A percentile compares a stretch with the other conserved stretches of the same genome.
These are phyloP conservation scores for Euthynnus affinis DNA, from an alignment of 2,797 vertebrate genomes.

Conservation along the genomic window DNA sequence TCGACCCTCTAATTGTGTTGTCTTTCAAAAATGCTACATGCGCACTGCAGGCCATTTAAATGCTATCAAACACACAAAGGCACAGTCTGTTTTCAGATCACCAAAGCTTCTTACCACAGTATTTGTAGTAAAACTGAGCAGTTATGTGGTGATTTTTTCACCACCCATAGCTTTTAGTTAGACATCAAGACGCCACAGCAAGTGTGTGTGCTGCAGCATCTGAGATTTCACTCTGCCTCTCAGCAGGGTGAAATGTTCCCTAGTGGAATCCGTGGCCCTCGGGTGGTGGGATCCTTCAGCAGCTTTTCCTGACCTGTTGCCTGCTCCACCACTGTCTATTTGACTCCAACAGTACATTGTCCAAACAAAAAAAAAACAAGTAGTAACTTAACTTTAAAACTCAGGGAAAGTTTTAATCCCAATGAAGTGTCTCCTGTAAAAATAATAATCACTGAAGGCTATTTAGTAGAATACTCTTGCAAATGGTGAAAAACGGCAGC, in stretches of 20 bases:
- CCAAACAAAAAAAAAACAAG: slow-evolving; percentile 41
- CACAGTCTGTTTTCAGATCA: slow-evolving; percentile 56
- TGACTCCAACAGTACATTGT: slow-evolving; percentile 56
- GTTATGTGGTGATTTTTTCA: slow-evolving; percentile 61
- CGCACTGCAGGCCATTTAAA: slow-evolving; percentile 33
- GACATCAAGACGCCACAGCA: slow-evolving; percentile 64
- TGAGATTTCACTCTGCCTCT: slow-evolving; percentile 79
- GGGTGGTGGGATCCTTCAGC: slow-evolving; percentile 70
- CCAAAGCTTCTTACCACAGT: slow-evolving; percentile 37
- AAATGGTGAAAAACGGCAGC: slow-evolving; percentile 78
- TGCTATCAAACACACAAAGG: slow-evolving; percentile 37
- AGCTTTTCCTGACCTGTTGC: slow-evolving; percentile 68
- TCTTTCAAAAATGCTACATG: slow-evolving; percentile 13
- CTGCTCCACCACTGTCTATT: slow-evolving; percentile 65
- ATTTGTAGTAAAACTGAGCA: slow-evolving; percentile 77
- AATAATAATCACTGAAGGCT: slow-evolving; percentile 87
- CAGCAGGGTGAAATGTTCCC: slow-evolving; percentile 71
- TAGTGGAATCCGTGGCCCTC: slow-evolving; percentile 67
- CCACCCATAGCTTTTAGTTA: slow-evolving; percentile 68
- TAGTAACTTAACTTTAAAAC: slow-evolving; percentile 71
- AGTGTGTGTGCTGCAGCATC: slow-evolving; percentile 76
- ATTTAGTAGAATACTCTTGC: slow-evolving; percentile 77
- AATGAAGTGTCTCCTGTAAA: slow-evolving; percentile 78
- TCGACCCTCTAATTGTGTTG: slow-evolving; percentile 20
- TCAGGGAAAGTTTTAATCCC: slow-evolving; percentile 80